Evolutionary conservation across 1,140 invertebrate species (phyloP), one percentile per base, ranked within the genome.

Genomic region (Rhagoletis zephyria): DNA sequence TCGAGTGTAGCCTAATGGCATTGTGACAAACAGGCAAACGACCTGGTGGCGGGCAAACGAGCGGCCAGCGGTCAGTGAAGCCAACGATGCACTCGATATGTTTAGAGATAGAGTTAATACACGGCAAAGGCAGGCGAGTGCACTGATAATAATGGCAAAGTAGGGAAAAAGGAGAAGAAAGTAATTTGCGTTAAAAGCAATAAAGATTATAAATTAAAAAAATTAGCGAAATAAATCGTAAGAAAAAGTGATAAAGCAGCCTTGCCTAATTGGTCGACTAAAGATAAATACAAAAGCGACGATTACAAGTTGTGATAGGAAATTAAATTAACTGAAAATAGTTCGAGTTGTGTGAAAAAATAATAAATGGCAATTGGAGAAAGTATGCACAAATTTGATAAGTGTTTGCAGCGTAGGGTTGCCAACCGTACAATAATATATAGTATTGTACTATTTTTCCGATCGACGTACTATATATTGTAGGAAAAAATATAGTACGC

Each of bases 251-350:
- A 30, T 16, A 14, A 14, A 4, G 7, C 6, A 16, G 16, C 16
- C 10, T 30, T 59, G 74, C 51, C 74, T 56, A 77, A 51, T 12
- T 77, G 56, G 4, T 12, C 16, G 7, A 14, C 45, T 6, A 56
- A 48, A 56, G 48, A 3, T 30, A 9, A 51, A 2, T 81, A 81
- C 48, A 81, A 81, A 81, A 81, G 51, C 48, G 19, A 9, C 48
- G 74, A 56, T 81, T 81, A 48, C 48, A 56, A 81, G 74, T 81
- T 51, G 74, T 81, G 48, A 56, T 74, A 9, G 48, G 56, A 81
- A 81, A 81, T 59, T 30, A 81, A 81, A 81, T 81, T 45, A 81
- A 10, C 19, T 81, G 48, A 48, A 81, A 81, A 56, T 81, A 30
- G 74, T 48, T 64, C 9, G 4, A 16, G 16, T 16, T 74, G 67